Conservation (phyloP, 2,797 vertebrate species). For the Odontamblyopus rebecca region DNA sequence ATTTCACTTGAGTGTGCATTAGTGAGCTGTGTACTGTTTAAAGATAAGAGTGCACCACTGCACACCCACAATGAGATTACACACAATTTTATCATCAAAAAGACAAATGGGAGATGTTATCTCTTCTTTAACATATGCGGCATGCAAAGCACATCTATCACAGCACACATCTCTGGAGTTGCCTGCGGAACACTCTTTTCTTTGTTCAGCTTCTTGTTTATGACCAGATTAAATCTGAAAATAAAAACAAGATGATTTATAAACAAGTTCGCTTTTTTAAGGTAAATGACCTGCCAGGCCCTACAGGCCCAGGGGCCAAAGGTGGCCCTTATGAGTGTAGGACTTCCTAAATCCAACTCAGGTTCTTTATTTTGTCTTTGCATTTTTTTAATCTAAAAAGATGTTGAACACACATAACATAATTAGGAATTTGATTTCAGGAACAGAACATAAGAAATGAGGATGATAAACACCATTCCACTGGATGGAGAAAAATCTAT, state of each 20-base stretch:
- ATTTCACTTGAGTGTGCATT: slow-evolving; percentile 28
- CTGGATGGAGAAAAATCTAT: too few species aligned
- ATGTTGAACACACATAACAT: background rate
- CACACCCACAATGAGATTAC: slow-evolving; percentile 5
- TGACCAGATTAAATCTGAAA: background rate
- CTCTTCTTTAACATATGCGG: slow-evolving; percentile 47
- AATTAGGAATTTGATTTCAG: background rate
- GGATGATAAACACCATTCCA: too few species aligned
- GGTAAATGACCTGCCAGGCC: background rate
- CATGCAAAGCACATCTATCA: slow-evolving; percentile 53
- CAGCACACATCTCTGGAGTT: slow-evolving; percentile 42
- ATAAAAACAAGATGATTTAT: background rate
- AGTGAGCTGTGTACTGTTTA: slow-evolving; percentile 34
- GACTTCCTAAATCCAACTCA: background rate
- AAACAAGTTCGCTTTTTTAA: background rate
- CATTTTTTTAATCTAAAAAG: background rate
- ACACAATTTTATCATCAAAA: slow-evolving; percentile 37
- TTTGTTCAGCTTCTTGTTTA: slow-evolving; percentile 6
- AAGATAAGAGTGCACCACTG: slow-evolving; percentile 40
- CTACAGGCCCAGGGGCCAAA: slow-evolving; percentile 5
- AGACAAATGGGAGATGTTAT: slow-evolving; percentile 58
- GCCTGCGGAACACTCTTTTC: slow-evolving; percentile 24
- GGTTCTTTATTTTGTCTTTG: background rate
- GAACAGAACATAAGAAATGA: background rate
- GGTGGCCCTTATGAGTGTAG: background rate